Evolutionary conservation across 2,113 vertebrate genomes (phyloP).

Genomic region (Ibidorhyncha struthersii): DNA sequence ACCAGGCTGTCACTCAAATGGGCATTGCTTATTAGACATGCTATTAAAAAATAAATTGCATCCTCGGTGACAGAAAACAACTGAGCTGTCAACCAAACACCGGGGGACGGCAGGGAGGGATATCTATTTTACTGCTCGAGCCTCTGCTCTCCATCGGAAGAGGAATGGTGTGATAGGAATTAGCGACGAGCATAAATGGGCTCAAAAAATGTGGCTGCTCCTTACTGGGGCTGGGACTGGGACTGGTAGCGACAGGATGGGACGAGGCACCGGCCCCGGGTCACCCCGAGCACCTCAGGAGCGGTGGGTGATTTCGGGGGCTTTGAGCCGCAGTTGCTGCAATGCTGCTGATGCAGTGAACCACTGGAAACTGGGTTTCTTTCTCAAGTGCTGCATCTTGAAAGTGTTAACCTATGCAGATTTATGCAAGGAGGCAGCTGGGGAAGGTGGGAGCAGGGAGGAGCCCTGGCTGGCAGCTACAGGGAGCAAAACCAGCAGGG

Average conservation of each 20-base stretch:
- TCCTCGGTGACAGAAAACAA: constrained; percentile 63
- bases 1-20: constrained; percentile 65
- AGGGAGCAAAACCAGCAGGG: background rate
- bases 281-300: fast-evolving
- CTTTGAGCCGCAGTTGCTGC: background rate
- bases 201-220: background rate
- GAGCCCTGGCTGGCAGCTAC: background rate
- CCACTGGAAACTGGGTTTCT: background rate
- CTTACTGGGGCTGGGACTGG: background rate
- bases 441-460: background rate
- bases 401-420: fast-evolving
- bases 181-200: background rate
- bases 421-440: background rate
- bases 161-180: background rate
- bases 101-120: background rate
- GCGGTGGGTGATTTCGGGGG: background rate
- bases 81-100: constrained; percentile 44
- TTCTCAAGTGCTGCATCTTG: background rate
- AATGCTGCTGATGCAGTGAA: background rate
- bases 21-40: constrained; percentile 45
- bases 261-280: background rate
- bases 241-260: background rate
- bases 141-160: background rate
- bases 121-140: background rate
- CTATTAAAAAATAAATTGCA: constrained; percentile 58